Evolutionary conservation across 2,888 invertebrate species (phyloP).

Genomic region (Syrphus vitripennis): DNA sequence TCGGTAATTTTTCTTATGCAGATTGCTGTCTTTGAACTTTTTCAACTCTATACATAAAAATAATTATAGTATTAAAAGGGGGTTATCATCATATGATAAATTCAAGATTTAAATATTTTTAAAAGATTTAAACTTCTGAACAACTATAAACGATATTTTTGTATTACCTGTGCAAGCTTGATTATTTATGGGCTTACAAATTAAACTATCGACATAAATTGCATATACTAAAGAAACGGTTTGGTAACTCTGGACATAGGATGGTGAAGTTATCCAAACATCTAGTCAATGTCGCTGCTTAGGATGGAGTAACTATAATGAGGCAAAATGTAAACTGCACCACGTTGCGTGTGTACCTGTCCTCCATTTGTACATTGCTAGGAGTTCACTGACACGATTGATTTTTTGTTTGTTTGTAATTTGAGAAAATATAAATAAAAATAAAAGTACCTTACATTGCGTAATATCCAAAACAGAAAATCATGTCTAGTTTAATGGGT

Average conservation of each 20-base stretch:
- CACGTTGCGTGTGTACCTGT: neutral
- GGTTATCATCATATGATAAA: too few relatives aligned
- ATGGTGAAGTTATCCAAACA: neutral
- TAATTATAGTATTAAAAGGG: too few relatives aligned
- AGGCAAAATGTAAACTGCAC: neutral
- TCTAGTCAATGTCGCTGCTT: constrained; percentile 11
- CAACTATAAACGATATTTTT: too few relatives aligned
- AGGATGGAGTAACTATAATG: neutral
- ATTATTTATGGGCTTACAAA: too few relatives aligned
- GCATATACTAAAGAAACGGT: neutral
- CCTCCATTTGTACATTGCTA: neutral
- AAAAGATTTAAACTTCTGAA: too few relatives aligned
- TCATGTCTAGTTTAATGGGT: neutral
- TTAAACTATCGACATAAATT: too few relatives aligned
- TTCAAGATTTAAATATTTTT: too few relatives aligned
- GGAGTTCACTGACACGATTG: constrained; percentile 19
- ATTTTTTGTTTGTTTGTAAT: neutral
- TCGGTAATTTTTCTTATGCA: neutral
- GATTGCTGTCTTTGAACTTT: neutral
- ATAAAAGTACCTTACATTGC: neutral
- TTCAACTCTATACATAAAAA: neutral
- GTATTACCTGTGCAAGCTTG: too few relatives aligned
- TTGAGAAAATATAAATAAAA: neutral
- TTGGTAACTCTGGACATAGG: neutral
- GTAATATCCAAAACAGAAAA: neutral